phyloP scores from a whole-genome alignment of 1,140 invertebrate species.

The Harlomillsia oculata region DNA sequence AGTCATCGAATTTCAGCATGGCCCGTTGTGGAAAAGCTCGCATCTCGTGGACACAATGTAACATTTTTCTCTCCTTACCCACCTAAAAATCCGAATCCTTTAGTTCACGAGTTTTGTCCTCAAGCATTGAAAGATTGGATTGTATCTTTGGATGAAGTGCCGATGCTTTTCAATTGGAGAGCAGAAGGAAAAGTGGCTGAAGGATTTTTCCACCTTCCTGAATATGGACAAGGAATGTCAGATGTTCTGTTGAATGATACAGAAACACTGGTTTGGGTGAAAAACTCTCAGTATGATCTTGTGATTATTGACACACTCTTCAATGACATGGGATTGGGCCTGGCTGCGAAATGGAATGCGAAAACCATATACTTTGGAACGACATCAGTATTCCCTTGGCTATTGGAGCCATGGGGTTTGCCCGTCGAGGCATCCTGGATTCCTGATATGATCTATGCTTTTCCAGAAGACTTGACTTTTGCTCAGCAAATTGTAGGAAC shows the following conservation, averaged over 20 bases:
- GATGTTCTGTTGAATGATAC: constrained; percentile 12
- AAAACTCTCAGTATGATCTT: constrained; percentile 27
- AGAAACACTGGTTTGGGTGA: constrained; percentile 18
- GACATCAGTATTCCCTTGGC: neutral
- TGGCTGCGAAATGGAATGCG: constrained; percentile 22
- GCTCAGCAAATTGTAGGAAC: constrained; percentile 8
- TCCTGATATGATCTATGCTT: constrained; percentile 1
- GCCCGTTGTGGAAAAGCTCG: constrained; percentile 19
- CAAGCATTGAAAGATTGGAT: neutral
- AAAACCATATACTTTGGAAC: constrained; percentile 16
- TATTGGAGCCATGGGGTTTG: constrained; percentile 8
- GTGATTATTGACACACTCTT: constrained; percentile 30
- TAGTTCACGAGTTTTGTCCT: constrained; percentile 13
- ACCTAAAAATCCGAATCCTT: constrained; percentile 12
- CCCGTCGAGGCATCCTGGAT: constrained; percentile 11
- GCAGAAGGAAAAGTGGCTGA: neutral
- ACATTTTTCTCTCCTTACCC: constrained; percentile 18
- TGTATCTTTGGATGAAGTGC: neutral
- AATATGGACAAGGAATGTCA: neutral
- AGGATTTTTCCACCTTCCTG: neutral
- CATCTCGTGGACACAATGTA: constrained; percentile 23
- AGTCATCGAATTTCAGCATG: constrained; percentile 21
- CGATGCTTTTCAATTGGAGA: neutral
- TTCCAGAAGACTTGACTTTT: neutral
- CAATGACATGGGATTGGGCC: constrained; percentile 31